Conservation (phyloP, 2,888 invertebrate species). For the Oscheius sp. region DNA sequence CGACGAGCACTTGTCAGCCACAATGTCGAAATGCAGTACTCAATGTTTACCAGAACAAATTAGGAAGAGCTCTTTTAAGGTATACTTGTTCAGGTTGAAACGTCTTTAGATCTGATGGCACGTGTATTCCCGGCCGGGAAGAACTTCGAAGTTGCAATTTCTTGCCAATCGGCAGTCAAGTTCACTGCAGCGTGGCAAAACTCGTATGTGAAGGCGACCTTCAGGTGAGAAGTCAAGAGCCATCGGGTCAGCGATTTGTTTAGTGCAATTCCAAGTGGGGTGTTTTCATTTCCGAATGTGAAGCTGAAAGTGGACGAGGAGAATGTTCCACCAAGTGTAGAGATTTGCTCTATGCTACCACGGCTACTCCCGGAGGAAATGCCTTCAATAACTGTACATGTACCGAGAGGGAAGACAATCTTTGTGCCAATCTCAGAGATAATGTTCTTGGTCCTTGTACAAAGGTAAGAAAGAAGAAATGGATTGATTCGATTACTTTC, state of each 20-base stretch:
- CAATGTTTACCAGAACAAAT: constrained; percentile 68
- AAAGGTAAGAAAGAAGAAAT: constrained; percentile 34
- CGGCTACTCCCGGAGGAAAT: constrained; percentile 40
- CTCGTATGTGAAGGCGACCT: constrained; percentile 68
- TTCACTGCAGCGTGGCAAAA: constrained; percentile 68
- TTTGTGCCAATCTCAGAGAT: constrained; percentile 63
- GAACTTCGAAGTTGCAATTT: constrained; percentile 67
- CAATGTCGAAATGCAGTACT: constrained; percentile 68
- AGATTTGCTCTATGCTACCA: constrained; percentile 39
- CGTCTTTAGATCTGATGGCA: constrained; percentile 63
- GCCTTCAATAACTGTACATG: constrained; percentile 64
- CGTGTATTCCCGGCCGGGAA: constrained; percentile 66
- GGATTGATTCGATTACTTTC: too few relatives aligned
- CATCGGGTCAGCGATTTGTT: constrained; percentile 2
- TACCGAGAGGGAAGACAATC: constrained; percentile 67
- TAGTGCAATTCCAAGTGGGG: constrained; percentile 69
- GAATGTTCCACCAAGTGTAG: constrained; percentile 63
- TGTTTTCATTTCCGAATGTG: constrained; percentile 68
- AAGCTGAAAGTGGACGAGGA: constrained; percentile 61
- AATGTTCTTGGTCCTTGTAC: constrained; percentile 55
- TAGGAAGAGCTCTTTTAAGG: constrained; percentile 61
- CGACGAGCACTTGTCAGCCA: constrained; percentile 68
- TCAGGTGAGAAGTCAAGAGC: constrained; percentile 41
- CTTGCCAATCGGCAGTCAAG: constrained; percentile 59
- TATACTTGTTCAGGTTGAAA: neutral